A percentile compares a stretch with the other conserved stretches of the same genome.
Conservation (phyloP, 2,113 vertebrate species). For the Cricetomys ansorgei region DNA sequence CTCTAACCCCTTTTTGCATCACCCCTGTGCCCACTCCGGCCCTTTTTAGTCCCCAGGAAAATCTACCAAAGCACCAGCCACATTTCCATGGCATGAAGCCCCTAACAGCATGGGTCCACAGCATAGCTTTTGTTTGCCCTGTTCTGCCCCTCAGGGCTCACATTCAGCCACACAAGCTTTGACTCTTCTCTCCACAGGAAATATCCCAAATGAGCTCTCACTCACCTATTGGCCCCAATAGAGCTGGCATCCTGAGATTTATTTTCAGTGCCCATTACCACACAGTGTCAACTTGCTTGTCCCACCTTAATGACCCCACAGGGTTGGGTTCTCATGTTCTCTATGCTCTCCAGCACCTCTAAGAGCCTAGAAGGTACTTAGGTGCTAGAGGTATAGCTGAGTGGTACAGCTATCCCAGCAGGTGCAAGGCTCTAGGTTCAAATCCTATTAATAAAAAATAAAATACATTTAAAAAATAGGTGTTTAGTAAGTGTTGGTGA, state of each 20-base stretch:
- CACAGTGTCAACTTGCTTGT: too few species aligned
- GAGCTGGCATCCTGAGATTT: background rate
- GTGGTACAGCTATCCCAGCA: background rate
- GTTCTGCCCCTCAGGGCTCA: background rate
- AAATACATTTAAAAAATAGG: background rate
- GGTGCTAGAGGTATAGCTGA: too few species aligned
- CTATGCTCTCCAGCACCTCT: background rate
- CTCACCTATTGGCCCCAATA: background rate
- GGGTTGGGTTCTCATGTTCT: background rate
- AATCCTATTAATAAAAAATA: background rate
- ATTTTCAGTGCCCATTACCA: background rate
- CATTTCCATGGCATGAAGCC: background rate
- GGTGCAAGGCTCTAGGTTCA: background rate
- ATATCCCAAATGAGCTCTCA: background rate
- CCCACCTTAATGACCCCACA: background rate
- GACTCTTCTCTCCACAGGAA: background rate
- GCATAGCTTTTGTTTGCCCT: too few species aligned
- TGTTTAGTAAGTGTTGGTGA: background rate
- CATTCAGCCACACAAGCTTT: background rate
- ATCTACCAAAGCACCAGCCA: background rate
- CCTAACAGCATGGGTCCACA: background rate
- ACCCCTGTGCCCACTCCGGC: fast-evolving
- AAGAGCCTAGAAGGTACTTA: background rate
- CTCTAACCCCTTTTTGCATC: background rate
- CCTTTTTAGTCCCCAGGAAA: background rate